A percentile compares a stretch with the other conserved stretches of the same genome.
These are phyloP conservation scores for Ditylenchus weischeri DNA, from an alignment of 2,888 invertebrate genomes.

Conservation along the genomic window DNA sequence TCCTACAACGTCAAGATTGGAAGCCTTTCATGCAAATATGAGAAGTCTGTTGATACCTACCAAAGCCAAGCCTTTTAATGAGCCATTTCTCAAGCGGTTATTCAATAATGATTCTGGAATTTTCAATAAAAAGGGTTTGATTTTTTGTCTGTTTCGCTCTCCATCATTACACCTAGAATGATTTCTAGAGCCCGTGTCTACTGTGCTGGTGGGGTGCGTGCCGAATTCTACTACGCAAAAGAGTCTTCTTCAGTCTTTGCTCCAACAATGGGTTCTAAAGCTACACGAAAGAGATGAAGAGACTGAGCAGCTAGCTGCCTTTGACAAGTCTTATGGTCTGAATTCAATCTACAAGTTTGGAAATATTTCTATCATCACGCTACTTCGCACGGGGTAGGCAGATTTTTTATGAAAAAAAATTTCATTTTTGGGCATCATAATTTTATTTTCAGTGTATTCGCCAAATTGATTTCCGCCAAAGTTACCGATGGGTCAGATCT, in stretches of 20 bases:
- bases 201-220: not conserved
- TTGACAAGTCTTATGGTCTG: not conserved
- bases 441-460: not conserved
- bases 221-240: not conserved
- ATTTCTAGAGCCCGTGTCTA: not conserved
- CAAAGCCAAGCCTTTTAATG: constrained; percentile 17
- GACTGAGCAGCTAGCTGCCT: not conserved
- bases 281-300: not conserved
- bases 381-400: not conserved
- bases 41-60: constrained; percentile 7
- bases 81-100: constrained; percentile 10
- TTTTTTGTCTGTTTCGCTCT: too few relatives aligned
- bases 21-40: constrained; percentile 9
- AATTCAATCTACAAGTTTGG: not conserved
- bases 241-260: constrained; percentile 6
- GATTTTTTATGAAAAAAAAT: not conserved
- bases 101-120: not conserved
- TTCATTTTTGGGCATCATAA: not conserved
- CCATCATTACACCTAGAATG: too few relatives aligned
- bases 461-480: not conserved
- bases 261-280: not conserved
- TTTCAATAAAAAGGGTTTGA: too few relatives aligned
- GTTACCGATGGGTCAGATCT: not conserved
- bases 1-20: not conserved
- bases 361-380: not conserved